Percentiles rank a stretch among this genome's conserved stretches.
These are phyloP conservation scores for Dicycla oo DNA, from an alignment of 2,888 invertebrate genomes.

Conservation along the genomic window DNA sequence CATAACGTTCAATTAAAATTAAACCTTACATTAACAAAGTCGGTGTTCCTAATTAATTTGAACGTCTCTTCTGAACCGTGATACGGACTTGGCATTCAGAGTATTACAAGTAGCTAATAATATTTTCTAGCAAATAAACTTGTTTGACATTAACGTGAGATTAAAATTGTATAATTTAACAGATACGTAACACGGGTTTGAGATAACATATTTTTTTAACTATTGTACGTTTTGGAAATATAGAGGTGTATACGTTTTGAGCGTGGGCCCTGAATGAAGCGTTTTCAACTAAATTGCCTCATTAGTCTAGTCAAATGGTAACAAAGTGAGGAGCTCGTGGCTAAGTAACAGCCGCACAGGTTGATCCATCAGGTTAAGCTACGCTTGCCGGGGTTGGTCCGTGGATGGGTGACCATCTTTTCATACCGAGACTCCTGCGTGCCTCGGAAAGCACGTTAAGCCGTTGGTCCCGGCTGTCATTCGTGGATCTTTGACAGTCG, in stretches of 20 bases:
- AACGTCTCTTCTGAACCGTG: conserved; percentile 38
- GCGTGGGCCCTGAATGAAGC: no score
- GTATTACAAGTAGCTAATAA: conserved; percentile 49
- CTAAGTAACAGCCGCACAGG: no score
- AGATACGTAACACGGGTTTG: conserved; percentile 65
- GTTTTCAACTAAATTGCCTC: no score
- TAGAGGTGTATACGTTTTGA: conserved; percentile 20
- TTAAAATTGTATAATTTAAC: conserved; percentile 66
- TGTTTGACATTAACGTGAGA: conserved; percentile 48
- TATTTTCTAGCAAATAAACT: conserved; percentile 57
- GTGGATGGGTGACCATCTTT: no score
- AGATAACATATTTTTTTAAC: conserved; percentile 70
- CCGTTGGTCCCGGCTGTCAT: no score
- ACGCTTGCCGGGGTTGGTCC: no score
- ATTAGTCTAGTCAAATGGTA: no score
- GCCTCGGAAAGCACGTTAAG: no score
- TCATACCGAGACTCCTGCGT: no score
- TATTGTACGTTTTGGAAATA: conserved; percentile 63
- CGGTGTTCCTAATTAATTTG: conserved; percentile 43
- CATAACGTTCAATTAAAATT: conserved; percentile 31
- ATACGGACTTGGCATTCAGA: conserved; percentile 28
- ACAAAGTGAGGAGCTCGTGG: no score
- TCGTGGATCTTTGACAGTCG: no score
- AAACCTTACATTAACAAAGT: conserved; percentile 24
- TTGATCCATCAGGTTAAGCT: no score